Conservation (phyloP, 2,888 invertebrate genomes). For the Pimpla rufipes region DNA sequence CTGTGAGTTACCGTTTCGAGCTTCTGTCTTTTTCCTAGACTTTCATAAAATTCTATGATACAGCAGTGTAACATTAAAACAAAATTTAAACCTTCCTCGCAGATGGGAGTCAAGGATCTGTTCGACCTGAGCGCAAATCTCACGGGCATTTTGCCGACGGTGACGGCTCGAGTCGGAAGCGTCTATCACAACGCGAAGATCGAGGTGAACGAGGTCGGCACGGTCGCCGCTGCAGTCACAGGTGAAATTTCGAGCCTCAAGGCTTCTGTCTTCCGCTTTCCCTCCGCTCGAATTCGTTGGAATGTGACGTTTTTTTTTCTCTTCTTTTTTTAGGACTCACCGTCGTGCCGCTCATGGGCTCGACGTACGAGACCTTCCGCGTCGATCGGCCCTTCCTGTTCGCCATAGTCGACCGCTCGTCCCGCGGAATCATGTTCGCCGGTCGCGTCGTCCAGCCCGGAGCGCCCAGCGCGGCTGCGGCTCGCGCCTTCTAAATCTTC, state of each 20-base stretch:
- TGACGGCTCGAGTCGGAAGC: slow-evolving; percentile 86
- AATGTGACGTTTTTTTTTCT: slow-evolving; percentile 30
- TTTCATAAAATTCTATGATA: slow-evolving; percentile 1
- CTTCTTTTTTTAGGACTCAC: slow-evolving; percentile 84
- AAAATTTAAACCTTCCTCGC: slow-evolving; percentile 41
- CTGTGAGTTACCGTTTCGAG: slow-evolving; percentile 84
- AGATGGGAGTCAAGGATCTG: slow-evolving; percentile 88
- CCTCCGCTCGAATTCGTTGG: neutral
- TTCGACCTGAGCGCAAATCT: slow-evolving; percentile 88
- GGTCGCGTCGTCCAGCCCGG: slow-evolving; percentile 87
- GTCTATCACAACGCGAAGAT: slow-evolving; percentile 89
- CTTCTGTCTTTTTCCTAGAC: slow-evolving; percentile 7
- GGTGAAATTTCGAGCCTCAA: slow-evolving; percentile 74
- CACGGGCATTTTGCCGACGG: slow-evolving; percentile 86
- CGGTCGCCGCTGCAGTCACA: slow-evolving; percentile 89
- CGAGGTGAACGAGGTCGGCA: slow-evolving; percentile 89
- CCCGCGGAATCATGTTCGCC: slow-evolving; percentile 88
- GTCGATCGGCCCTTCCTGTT: slow-evolving; percentile 89
- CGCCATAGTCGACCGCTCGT: slow-evolving; percentile 87
- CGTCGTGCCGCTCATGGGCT: slow-evolving; percentile 88
- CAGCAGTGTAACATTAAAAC: neutral
- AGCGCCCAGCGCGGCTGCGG: neutral
- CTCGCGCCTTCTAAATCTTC: slow-evolving; percentile 16
- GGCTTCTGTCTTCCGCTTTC: slow-evolving; percentile 14
- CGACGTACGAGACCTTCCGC: slow-evolving; percentile 85